Conservation (phyloP, 2,113 vertebrate species). For the Scomber scombrus region DNA sequence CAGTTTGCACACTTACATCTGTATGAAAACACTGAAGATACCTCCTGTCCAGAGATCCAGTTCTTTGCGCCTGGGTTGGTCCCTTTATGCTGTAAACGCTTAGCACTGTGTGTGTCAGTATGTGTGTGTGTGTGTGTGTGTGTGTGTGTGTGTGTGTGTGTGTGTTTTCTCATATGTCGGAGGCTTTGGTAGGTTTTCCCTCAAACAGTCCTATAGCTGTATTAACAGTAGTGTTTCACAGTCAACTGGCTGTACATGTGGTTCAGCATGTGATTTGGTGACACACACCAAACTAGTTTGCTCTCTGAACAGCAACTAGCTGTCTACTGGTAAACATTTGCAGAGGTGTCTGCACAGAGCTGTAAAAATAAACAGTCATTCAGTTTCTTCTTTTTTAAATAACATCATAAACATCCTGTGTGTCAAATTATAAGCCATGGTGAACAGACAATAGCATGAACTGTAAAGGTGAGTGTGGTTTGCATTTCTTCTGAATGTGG, state of each 20-base stretch:
- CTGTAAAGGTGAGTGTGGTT: slow-evolving; percentile 40
- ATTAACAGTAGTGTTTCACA: slow-evolving; percentile 70
- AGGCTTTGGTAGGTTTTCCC: slow-evolving; percentile 81
- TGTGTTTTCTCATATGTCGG: slow-evolving; percentile 60
- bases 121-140: slow-evolving; percentile 22
- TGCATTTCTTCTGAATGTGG: slow-evolving; percentile 54
- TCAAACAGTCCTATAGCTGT: slow-evolving; percentile 73
- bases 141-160: slow-evolving; percentile 17
- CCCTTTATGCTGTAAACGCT: slow-evolving; percentile 77
- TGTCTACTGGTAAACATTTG: slow-evolving; percentile 43
- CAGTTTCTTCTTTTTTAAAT: slow-evolving; percentile 5
- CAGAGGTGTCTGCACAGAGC: slow-evolving; percentile 46
- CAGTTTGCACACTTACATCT: slow-evolving; percentile 30
- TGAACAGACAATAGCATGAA: slow-evolving; percentile 63
- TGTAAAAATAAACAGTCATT: slow-evolving; percentile 65
- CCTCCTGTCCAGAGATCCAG: slow-evolving; percentile 40
- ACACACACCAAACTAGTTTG: slow-evolving; percentile 49
- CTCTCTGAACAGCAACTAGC: slow-evolving; percentile 18
- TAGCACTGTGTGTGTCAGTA: slow-evolving; percentile 51
- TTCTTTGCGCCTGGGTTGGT: slow-evolving; percentile 64
- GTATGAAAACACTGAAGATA: slow-evolving; percentile 57
- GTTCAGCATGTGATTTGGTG: slow-evolving; percentile 45
- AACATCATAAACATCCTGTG: slow-evolving; percentile 60
- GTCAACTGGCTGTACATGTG: slow-evolving; percentile 66
- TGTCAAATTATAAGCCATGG: slow-evolving; percentile 67